Percentiles rank a stretch among this genome's conserved stretches.
phyloP scores from a whole-genome alignment of 92 coral and sea anemone genomes.

The Anthopleura xanthogrammica region DNA sequence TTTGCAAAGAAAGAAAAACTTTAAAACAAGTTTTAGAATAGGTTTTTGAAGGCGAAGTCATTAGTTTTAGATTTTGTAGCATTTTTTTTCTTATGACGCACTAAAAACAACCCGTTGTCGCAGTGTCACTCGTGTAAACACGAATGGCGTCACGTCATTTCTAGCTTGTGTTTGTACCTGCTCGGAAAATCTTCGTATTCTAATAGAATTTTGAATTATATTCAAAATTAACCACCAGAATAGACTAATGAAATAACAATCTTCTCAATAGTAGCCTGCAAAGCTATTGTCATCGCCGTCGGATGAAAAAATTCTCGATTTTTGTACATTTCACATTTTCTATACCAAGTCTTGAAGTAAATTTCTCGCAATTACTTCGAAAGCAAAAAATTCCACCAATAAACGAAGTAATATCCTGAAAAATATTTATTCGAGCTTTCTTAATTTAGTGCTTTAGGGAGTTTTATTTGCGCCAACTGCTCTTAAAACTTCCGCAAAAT shows the following conservation, averaged over 20 bases:
- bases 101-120: constrained; percentile 1
- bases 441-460: neutral
- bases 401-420: neutral
- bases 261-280: neutral
- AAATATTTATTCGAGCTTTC: neutral
- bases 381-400: neutral
- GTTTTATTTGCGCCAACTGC: neutral
- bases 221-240: neutral
- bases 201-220: neutral
- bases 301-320: neutral
- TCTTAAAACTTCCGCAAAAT: neutral
- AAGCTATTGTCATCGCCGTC: neutral
- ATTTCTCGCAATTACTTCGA: neutral
- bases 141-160: constrained; percentile 14
- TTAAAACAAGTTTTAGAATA: neutral
- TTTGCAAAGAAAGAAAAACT: neutral
- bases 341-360: neutral
- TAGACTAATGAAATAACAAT: neutral
- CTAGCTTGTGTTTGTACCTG: constrained; percentile 24
- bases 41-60: neutral
- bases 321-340: constrained; percentile 1
- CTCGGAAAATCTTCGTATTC: neutral
- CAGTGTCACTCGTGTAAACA: constrained; percentile 18
- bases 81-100: neutral
- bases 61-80: neutral